These are phyloP conservation scores for Upupa epops DNA, from an alignment of 2,113 vertebrate genomes.

Conservation along the genomic window DNA sequence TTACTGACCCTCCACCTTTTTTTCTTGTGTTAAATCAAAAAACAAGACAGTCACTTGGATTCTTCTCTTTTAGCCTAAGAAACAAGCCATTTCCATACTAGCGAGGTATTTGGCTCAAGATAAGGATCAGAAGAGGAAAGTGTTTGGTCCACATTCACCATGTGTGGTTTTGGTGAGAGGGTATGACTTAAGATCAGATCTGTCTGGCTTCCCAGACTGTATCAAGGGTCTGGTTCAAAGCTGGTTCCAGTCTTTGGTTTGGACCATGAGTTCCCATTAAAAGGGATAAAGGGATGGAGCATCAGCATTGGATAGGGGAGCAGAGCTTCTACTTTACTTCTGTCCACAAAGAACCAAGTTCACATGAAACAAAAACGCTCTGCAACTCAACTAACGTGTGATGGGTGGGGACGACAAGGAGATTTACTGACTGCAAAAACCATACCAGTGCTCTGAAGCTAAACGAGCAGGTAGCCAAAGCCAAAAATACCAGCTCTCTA, in stretches of 20 bases:
- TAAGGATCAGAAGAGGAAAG: slow-evolving; percentile 15
- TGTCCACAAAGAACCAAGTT: background rate
- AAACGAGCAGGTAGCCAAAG: background rate
- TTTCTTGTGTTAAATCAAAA: background rate
- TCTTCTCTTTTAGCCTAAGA: background rate
- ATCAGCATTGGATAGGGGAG: background rate
- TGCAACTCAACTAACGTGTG: background rate
- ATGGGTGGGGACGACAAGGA: background rate
- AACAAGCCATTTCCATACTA: background rate
- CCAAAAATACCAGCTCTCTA: background rate
- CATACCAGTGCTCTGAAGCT: background rate
- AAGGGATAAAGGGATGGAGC: background rate
- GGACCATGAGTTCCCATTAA: background rate
- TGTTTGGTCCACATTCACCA: background rate
- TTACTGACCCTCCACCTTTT: background rate
- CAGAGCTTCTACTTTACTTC: background rate
- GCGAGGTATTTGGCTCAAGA: background rate
- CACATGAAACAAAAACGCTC: background rate
- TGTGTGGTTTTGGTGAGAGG: background rate
- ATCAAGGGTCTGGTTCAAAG: background rate
- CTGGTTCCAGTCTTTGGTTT: background rate
- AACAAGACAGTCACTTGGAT: background rate
- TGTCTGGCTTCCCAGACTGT: background rate
- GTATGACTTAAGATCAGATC: background rate
- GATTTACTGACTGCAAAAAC: background rate